phyloP scores from a whole-genome alignment of 2,888 invertebrate genomes.

The Phytoseiulus persimilis region DNA sequence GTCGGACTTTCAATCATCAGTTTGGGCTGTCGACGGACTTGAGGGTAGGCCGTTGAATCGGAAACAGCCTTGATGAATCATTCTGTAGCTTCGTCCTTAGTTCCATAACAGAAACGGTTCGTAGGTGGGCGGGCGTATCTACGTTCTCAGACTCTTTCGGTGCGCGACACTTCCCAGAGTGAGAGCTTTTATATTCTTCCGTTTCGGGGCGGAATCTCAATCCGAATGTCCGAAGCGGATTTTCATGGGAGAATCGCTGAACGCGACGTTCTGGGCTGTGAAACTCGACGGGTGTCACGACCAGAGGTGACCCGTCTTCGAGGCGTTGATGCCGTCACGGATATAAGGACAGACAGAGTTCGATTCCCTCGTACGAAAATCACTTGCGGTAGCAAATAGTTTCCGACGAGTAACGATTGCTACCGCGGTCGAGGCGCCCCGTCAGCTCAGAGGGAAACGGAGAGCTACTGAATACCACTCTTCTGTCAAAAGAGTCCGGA shows the following conservation, averaged over 20 bases:
- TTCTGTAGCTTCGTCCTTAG: not conserved
- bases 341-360: too few relatives aligned
- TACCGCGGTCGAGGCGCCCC: not conserved
- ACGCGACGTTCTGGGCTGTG: too few relatives aligned
- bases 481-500: not conserved
- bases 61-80: constrained; percentile 5
- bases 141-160: not conserved
- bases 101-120: not conserved
- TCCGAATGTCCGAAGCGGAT: not conserved
- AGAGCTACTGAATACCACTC: not conserved
- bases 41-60: not conserved
- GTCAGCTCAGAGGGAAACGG: not conserved
- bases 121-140: constrained; percentile 5
- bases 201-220: not conserved
- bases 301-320: too few relatives aligned
- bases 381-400: too few relatives aligned
- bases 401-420: not conserved
- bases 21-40: not conserved
- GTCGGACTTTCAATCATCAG: not conserved
- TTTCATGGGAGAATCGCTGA: too few relatives aligned
- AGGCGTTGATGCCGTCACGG: too few relatives aligned
- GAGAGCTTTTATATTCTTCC: not conserved
- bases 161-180: not conserved
- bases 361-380: too few relatives aligned
- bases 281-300: too few relatives aligned